These are phyloP conservation scores for Myrmecobius fasciatus DNA, from an alignment of 2,113 vertebrate species.

Conservation along the genomic window DNA sequence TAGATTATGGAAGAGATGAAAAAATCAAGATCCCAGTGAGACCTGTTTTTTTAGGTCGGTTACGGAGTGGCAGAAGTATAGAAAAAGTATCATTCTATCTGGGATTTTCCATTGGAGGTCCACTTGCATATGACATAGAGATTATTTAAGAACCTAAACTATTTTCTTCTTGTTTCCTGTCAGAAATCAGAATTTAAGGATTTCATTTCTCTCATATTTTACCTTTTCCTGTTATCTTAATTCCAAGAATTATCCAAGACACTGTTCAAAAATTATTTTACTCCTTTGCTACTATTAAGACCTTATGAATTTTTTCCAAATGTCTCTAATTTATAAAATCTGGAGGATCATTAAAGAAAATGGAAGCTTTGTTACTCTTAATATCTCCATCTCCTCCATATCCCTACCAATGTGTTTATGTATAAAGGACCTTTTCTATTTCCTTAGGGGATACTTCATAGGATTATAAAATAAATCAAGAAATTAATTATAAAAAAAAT, in stretches of 20 bases:
- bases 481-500: not conserved
- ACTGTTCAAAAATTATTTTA: not conserved
- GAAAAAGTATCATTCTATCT: slow-evolving; percentile 82
- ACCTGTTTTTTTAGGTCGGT: slow-evolving; percentile 71
- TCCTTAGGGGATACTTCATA: not conserved
- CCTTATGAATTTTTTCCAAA: not conserved
- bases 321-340: not conserved
- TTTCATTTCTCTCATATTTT: not conserved
- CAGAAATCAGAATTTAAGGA: not conserved
- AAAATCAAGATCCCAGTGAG: slow-evolving; percentile 77
- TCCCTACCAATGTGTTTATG: not conserved
- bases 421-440: not conserved
- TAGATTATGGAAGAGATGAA: slow-evolving; percentile 74
- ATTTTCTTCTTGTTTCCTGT: not conserved
- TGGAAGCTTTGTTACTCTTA: not conserved
- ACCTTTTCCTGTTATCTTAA: not conserved
- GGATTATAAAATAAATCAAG: not conserved
- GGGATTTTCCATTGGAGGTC: slow-evolving; percentile 82
- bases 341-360: not conserved
- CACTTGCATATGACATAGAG: slow-evolving; percentile 79
- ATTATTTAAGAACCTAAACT: slow-evolving; percentile 44
- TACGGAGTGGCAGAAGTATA: slow-evolving; percentile 77
- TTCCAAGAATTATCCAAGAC: not conserved
- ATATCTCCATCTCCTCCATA: not conserved
- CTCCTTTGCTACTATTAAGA: not conserved